Evolutionary conservation across 2,888 invertebrate genomes (phyloP).

Genomic region (Beris chalybata): DNA sequence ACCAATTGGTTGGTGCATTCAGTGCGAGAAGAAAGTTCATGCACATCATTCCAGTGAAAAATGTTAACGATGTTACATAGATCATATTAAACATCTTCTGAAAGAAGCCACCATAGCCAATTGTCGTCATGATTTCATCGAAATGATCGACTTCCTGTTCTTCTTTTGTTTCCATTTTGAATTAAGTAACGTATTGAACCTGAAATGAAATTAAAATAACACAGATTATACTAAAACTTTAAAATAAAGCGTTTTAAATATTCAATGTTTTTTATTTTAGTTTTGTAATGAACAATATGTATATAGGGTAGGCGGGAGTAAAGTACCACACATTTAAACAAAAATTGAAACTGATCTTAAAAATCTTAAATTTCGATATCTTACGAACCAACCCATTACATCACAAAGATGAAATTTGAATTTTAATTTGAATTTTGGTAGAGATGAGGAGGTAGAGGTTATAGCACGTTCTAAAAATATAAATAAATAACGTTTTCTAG

Average conservation of each 20-base stretch:
- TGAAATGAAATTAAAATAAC: neutral
- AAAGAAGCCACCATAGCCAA: conserved; percentile 60
- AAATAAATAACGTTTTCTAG: no score
- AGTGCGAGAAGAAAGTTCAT: conserved; percentile 61
- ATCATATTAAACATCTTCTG: conserved; percentile 58
- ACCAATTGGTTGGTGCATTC: conserved; percentile 63
- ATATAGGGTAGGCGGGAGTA: no score
- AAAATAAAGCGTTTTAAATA: neutral
- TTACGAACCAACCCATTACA: no score
- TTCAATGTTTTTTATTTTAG: no score
- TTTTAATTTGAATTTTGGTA: no score
- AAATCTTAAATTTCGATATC: no score
- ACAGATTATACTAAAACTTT: neutral
- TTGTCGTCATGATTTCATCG: conserved; percentile 58
- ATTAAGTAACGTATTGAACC: neutral
- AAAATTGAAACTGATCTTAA: no score
- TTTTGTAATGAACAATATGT: no score
- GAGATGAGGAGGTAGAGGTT: no score
- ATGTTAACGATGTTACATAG: conserved; percentile 57
- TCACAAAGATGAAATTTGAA: no score
- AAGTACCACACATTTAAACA: no score
- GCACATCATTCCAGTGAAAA: conserved; percentile 58
- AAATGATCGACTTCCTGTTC: conserved; percentile 46
- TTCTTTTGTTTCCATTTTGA: conserved; percentile 17
- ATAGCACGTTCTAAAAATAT: no score